A percentile compares a stretch with the other conserved stretches of the same genome.
phyloP scores from a whole-genome alignment of 2,888 invertebrate genomes.

The Rotaria socialis region DNA sequence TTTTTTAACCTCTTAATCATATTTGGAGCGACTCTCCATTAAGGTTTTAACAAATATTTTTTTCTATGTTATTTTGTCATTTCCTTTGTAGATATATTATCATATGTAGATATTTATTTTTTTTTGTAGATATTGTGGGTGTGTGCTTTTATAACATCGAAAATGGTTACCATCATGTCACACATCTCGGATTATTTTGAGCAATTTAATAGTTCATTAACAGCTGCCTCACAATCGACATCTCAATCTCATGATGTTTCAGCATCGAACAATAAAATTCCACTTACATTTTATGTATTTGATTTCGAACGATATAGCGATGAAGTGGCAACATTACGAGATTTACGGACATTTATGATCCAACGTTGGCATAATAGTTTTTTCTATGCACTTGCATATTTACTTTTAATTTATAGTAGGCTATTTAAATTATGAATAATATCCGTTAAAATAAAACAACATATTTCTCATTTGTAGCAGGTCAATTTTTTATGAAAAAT shows the following conservation, averaged over 20 bases:
- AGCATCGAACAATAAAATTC: not conserved
- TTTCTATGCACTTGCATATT: slow-evolving; percentile 17
- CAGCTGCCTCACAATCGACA: not conserved
- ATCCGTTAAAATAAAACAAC: not conserved
- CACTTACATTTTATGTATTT: slow-evolving; percentile 1
- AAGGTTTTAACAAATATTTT: not conserved
- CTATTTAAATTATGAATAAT: not conserved
- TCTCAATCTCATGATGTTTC: not conserved
- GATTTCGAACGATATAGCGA: slow-evolving; percentile 7
- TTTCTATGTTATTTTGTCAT: not conserved
- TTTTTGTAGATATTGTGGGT: not conserved
- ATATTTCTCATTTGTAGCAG: not conserved
- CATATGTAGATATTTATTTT: not conserved
- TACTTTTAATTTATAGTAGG: slow-evolving; percentile 13
- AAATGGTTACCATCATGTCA: slow-evolving; percentile 1
- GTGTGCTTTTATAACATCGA: not conserved
- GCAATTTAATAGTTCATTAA: slow-evolving; percentile 1
- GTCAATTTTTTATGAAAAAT: slow-evolving; percentile 37
- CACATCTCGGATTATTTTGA: slow-evolving; percentile 30
- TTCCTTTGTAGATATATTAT: too few species aligned
- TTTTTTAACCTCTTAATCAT: too few species aligned
- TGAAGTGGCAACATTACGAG: not conserved
- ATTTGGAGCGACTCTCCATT: too few species aligned
- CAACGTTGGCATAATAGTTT: slow-evolving; percentile 36
- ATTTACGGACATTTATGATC: slow-evolving; percentile 14